phyloP scores from a whole-genome alignment of 2,888 invertebrate species.

The Limnephilus rhombicus region DNA sequence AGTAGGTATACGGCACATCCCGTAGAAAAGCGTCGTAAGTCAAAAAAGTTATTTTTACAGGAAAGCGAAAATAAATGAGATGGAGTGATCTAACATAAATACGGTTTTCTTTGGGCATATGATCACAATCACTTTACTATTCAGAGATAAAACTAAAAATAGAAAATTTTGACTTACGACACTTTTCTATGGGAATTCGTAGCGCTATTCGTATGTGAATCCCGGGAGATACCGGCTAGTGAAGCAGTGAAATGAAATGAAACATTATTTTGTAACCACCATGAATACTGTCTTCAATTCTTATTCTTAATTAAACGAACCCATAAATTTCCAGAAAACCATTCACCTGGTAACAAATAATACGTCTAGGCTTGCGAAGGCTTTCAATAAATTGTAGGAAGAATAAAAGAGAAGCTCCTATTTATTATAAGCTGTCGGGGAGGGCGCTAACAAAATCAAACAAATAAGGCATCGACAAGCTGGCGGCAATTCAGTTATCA shows the following conservation, averaged over 20 bases:
- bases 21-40: no score
- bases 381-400: not conserved
- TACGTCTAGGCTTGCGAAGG: not conserved
- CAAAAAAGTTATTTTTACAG: no score
- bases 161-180: no score
- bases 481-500: not conserved
- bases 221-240: no score
- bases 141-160: no score
- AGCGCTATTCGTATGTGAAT: no score
- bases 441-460: not conserved
- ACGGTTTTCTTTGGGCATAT: no score
- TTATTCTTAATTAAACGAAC: not conserved
- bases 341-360: not conserved
- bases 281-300: not conserved
- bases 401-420: not conserved
- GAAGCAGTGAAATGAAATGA: not conserved
- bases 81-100: no score
- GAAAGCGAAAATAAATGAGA: no score
- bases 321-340: not conserved
- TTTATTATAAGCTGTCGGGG: not conserved
- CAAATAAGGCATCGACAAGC: not conserved
- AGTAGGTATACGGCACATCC: no score
- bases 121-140: no score
- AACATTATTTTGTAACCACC: not conserved
- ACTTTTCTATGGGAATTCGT: no score